Percentiles rank a stretch among this genome's conserved stretches.
Evolutionary conservation across 2,888 invertebrate genomes (phyloP).

Genomic region (Hypsopygia costalis): DNA sequence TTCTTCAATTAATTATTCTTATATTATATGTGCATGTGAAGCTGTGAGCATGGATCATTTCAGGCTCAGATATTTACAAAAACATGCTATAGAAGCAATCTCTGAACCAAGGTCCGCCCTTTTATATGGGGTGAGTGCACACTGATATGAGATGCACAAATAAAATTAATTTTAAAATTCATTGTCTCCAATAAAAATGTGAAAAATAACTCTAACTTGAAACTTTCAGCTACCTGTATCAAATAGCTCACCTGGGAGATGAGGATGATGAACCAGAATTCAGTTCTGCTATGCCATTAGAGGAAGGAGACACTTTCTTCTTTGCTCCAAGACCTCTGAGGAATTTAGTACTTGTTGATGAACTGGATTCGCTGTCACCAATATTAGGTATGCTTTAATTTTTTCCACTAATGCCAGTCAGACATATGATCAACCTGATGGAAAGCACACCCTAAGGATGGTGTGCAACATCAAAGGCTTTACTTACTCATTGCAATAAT

Average conservation of each 20-base stretch:
- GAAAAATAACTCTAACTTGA: too few species aligned
- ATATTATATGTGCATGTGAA: constrained; percentile 26
- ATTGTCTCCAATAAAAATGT: too few species aligned
- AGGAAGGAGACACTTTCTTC: constrained; percentile 99
- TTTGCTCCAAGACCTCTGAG: constrained; percentile 95
- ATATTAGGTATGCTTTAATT: constrained; percentile 84
- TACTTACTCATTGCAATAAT: too few species aligned
- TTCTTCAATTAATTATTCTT: constrained; percentile 12
- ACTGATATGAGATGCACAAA: constrained; percentile 80
- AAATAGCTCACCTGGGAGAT: constrained; percentile 98
- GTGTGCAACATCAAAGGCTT: too few species aligned
- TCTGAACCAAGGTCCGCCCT: constrained; percentile 84
- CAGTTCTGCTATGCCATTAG: constrained; percentile 98
- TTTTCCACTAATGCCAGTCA: too few species aligned
- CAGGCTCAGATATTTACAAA: constrained; percentile 33
- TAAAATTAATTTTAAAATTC: not conserved
- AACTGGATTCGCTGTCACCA: constrained; percentile 96
- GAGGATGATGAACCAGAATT: constrained; percentile 99
- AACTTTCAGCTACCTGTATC: constrained; percentile 91
- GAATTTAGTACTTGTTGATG: constrained; percentile 97
- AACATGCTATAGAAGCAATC: constrained; percentile 69
- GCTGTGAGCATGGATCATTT: constrained; percentile 41
- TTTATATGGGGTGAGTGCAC: constrained; percentile 75
- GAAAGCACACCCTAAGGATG: too few species aligned
- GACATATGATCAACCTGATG: too few species aligned